Percentiles rank a stretch among this genome's conserved stretches.
Conservation (phyloP, 2,797 vertebrate genomes). For the Hozukius guyotensis region DNA sequence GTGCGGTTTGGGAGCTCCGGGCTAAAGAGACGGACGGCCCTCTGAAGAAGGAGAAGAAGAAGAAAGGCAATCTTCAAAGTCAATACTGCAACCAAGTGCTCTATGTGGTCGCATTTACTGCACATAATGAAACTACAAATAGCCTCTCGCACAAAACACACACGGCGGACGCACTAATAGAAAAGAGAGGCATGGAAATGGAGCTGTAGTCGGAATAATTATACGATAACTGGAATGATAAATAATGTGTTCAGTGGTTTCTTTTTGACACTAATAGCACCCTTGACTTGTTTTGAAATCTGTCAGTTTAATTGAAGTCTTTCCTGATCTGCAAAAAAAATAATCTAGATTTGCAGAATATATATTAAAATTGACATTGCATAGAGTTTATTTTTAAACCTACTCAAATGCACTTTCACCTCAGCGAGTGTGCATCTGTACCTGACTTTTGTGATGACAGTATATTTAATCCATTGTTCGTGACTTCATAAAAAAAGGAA, state of each 20-base stretch:
- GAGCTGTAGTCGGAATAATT: conserved; percentile 54
- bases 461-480: conserved; percentile 76
- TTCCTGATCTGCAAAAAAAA: conserved; percentile 49
- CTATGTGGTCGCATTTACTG: conserved; percentile 67
- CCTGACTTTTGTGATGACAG: conserved; percentile 77
- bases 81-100: conserved; percentile 70
- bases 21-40: conserved; percentile 66
- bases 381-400: conserved; percentile 82
- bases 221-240: conserved; percentile 48
- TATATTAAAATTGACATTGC: conserved; percentile 72
- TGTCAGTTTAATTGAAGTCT: conserved; percentile 64
- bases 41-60: conserved; percentile 65
- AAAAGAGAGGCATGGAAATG: conserved; percentile 20
- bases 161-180: conserved; percentile 30
- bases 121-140: conserved; percentile 73
- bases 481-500: conserved; percentile 57
- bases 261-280: conserved; percentile 51
- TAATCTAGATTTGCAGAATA: conserved; percentile 48
- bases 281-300: conserved; percentile 69
- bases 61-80: conserved; percentile 77
- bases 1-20: conserved; percentile 68
- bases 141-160: conserved; percentile 49
- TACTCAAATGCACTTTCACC: conserved; percentile 76
- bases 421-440: conserved; percentile 50
- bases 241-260: conserved; percentile 51